Base-by-base conservation (phyloP, 2,888 invertebrate species). In the Julus scandinavius region DNA sequence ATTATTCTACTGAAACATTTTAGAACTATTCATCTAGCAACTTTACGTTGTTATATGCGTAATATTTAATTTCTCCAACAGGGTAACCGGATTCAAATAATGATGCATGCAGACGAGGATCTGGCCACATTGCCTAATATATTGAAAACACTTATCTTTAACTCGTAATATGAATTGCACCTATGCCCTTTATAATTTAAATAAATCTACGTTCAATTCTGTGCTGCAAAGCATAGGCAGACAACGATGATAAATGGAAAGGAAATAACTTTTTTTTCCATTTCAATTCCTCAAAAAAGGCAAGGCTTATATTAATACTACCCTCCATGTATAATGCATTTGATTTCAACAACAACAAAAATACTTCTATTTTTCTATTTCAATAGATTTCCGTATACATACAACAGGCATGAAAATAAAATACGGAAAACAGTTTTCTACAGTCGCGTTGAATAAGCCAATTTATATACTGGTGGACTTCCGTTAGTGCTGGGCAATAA, bases 401-500 rank as follows among this genome's bases (percentile, higher is more conserved):
- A 13, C 72, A 72, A 72, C 29, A 11, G 29, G 72, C 72, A 9
- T 72, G 29, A 72, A 72, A 72, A 72, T 72, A 72, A 45, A 72
- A 72, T 72, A 72, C n/a, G 72, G 11, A 72, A 72, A 72, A 72
- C 54, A 54, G 29, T 63, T 63, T 63, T n/a, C 17, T 20, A 20
- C 63, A 63, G 63, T 63, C 63, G 63, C 29, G 29, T 29, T 29
- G 29, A 29, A 72, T 72, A 72, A 72, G 72, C n/a, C 72, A 72
- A 72, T 72, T 72, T 72, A 29, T 72, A 72, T 72, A 72, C 72
- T 29, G 72, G 72, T 72, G 72, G 72, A 72, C 29, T n/a, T 72
- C 29, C 29, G 72, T 29, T 72, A 72, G 38, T 72, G 72, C 72
- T 72, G 29, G n/a, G 72, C 72, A 72, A 72, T 72, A 72, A 72